phyloP scores from a whole-genome alignment of 1,140 invertebrate genomes.

The Achroia grisella region DNA sequence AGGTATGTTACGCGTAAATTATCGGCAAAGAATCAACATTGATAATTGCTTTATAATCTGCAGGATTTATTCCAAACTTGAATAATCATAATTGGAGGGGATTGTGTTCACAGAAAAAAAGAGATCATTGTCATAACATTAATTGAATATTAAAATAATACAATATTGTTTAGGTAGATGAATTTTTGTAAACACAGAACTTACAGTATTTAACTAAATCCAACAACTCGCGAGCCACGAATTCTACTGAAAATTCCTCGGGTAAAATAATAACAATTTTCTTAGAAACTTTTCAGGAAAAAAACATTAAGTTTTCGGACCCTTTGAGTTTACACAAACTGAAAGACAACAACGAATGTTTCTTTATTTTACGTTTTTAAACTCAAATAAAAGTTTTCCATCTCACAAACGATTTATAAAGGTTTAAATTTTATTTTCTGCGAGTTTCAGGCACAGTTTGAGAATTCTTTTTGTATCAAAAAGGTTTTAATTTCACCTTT shows the following conservation, averaged over 20 bases:
- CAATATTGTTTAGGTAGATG: no score
- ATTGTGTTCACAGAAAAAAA: no score
- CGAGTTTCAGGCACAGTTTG: neutral
- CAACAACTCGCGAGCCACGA: constrained; percentile 3
- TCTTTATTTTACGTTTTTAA: constrained; percentile 23
- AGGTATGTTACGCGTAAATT: no score
- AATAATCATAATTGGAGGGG: no score
- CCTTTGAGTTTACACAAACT: constrained; percentile 20
- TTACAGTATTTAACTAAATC: constrained; percentile 5
- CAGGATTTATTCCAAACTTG: no score
- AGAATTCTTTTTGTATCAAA: neutral
- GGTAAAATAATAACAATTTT: constrained; percentile 28
- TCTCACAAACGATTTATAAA: constrained; percentile 2
- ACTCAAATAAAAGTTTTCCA: constrained; percentile 19
- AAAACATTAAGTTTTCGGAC: constrained; percentile 31
- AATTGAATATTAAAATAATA: no score
- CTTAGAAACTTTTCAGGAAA: constrained; percentile 32
- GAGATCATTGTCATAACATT: no score
- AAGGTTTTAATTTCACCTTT: neutral
- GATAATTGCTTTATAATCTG: no score
- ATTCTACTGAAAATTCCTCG: constrained; percentile 10
- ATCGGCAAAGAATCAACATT: neutral
- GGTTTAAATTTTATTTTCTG: constrained; percentile 1
- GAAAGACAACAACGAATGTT: constrained; percentile 28
- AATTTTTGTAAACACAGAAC: no score